phyloP scores from a whole-genome alignment of 1,140 invertebrate genomes.

The Nymphalis io region DNA sequence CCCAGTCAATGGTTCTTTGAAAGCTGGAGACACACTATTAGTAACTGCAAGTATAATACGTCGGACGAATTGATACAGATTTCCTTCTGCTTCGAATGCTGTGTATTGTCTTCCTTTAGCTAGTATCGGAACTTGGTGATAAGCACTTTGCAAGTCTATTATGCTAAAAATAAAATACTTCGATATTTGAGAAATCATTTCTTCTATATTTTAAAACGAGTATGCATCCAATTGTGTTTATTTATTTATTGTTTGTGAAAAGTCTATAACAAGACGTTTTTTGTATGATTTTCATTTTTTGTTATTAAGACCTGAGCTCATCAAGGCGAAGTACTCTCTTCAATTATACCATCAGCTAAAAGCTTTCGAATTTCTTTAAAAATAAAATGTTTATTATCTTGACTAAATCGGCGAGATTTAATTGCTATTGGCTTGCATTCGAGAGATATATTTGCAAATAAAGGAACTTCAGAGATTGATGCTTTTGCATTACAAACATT shows the following conservation, averaged over 20 bases:
- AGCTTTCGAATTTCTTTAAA: too few species aligned
- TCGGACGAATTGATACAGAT: conserved; percentile 33
- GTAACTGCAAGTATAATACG: conserved; percentile 38
- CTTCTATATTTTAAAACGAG: too few species aligned
- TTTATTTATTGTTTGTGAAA: background rate
- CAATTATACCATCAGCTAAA: too few species aligned
- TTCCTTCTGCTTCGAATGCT: conserved; percentile 34
- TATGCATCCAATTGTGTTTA: background rate
- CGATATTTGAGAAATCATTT: too few species aligned
- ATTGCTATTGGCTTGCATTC: background rate
- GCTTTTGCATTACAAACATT: background rate
- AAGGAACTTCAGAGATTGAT: background rate
- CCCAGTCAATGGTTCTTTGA: conserved; percentile 37
- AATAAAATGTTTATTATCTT: too few species aligned
- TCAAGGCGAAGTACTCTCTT: too few species aligned
- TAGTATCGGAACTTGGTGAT: conserved; percentile 33
- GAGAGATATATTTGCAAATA: background rate
- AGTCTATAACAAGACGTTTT: background rate
- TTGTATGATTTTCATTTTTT: background rate
- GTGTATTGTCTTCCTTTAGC: conserved; percentile 20
- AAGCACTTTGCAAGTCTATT: conserved; percentile 1
- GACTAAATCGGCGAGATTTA: too few species aligned
- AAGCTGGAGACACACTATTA: conserved; percentile 39
- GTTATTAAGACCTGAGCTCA: background rate
- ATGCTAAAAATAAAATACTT: too few species aligned